Evolutionary conservation across 2,797 vertebrate genomes (phyloP), one percentile per base, ranked within the genome.

Genomic region (Otus scops): DNA sequence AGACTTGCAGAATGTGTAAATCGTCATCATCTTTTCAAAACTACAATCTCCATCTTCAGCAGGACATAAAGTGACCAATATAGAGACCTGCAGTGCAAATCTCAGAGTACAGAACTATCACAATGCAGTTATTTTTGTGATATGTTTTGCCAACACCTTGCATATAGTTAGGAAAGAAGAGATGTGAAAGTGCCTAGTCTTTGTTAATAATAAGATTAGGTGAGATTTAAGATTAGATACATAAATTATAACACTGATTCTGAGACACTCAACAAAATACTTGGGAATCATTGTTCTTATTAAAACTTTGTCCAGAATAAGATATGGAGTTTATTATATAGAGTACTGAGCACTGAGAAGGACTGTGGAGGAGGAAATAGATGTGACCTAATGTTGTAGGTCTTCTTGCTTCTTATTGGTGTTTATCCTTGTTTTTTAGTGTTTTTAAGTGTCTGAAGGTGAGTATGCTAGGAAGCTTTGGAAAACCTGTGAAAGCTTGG

Each of bases 1-100:
- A 93, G 80, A 96, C 20, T 83, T 94, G 57, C 89, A 95, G 85
- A 79, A 41, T 26, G 76, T 77, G n/a, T 65, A 96, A 96, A 94
- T 78, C 22, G 3, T 51, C 28, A 74, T 87, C 22, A 45, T 54
- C 9, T 32, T 59, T 59, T 92, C 82, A 82, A 88, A 96, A 87
- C 24, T 56, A 27, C 9, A 18, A 12, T 65, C 79, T 82, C 18
- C 17, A 21, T 47, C 71, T 83, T 87, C 43, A 87, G 69, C 50
- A 76, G 77, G 92, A 54, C 61, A 77, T 83, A 85, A 92, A 74
- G 48, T 80, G 79, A 80, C 61, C 80, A 32, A 21, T 26, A 34
- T 17, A 83, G 34, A 68, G 85, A 85, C 16, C 13, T 88, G 88
- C 73, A 21, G 9, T 47, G 36, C 48, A 89, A 70, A 14, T 65